Evolutionary conservation across 2,797 vertebrate species (phyloP).

Genomic region (Adrianichthys oophorus): DNA sequence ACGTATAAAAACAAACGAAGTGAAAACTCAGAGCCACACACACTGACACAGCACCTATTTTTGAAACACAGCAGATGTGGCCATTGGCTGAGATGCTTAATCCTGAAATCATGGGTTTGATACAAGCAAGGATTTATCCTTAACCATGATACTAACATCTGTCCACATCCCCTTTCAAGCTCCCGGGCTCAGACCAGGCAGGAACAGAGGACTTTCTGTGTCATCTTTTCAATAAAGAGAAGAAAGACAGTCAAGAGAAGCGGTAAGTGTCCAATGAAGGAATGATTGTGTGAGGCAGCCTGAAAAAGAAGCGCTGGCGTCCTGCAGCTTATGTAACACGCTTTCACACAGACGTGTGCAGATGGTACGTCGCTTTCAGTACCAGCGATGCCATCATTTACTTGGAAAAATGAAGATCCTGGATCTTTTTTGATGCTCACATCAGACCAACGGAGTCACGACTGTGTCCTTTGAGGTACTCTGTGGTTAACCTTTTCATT

Average conservation of each 20-base stretch:
- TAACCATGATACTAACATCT: conserved; percentile 78
- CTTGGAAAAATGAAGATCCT: too few species aligned
- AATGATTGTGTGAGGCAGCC: conserved; percentile 16
- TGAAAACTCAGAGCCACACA: conserved; percentile 4
- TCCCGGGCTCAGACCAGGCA: conserved; percentile 38
- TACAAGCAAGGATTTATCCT: conserved; percentile 77
- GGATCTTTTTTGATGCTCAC: too few species aligned
- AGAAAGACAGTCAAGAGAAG: conserved; percentile 20
- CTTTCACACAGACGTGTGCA: conserved; percentile 22
- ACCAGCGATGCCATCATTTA: too few species aligned
- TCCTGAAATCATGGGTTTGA: conserved; percentile 74
- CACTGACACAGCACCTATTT: conserved; percentile 55
- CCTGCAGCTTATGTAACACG: conserved; percentile 51
- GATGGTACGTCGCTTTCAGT: not conserved
- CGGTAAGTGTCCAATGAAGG: conserved; percentile 63
- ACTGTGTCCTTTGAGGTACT: too few species aligned
- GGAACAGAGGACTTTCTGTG: conserved; percentile 39
- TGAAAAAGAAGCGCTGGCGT: conserved; percentile 30
- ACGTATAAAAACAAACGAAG: too few species aligned
- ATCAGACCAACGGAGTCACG: too few species aligned
- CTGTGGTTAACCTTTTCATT: too few species aligned
- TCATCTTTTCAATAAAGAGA: conserved; percentile 8
- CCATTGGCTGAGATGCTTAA: conserved; percentile 76
- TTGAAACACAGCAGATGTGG: conserved; percentile 73
- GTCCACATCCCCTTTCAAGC: conserved; percentile 55